Base-by-base conservation (phyloP, 2,888 invertebrate genomes). In the Microctonus brassicae region DNA sequence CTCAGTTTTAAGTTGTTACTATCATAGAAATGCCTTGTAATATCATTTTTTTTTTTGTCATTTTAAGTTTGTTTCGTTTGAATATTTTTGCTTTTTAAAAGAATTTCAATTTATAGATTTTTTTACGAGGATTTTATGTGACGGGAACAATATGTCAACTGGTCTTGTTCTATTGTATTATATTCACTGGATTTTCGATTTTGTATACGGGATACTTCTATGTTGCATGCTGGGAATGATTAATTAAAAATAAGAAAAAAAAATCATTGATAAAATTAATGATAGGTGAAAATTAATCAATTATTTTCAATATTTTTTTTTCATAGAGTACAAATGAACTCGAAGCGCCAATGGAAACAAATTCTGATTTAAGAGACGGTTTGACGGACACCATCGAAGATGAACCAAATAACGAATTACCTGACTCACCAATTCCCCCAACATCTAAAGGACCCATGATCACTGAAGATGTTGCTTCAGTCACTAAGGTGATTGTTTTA, bases 401-500 rank as follows among this genome's bases (percentile, higher is more conserved):
- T 53, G 80, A 80, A 69, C 81, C 82, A 39, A 84, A 82, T 75
- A 81, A 82, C 70, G 78, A 86, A 57, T 83, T 82, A 5, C 76
- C 75, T 39, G 85, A 86, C 74, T 76, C 76, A 71, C 79, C 81
- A 26, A 80, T 77, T 57, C 75, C 82, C n/a, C 79, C 77, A 22
- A 77, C 79, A 66, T 79, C 81, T n/a, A 72, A 74, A 42, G 84
- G 81, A 36, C 86, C 87, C 17, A 86, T 83, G 68, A 87, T 87
- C 73, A 87, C 86, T 72, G 87, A 87, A 78, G 87, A 87, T 68
- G 87, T 87, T 69, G 84, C 87, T 72, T 87, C 87, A 9, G 87
- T 87, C 53, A 86, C 85, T 73, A 87, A 86, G 84, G 87, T 85
- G 75, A 70, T 34, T 42, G 13, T 34, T 29, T 7, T 11, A 52